Evolutionary conservation across 2,797 vertebrate genomes (phyloP).

Genomic region (Euphonia xanthogaster): DNA sequence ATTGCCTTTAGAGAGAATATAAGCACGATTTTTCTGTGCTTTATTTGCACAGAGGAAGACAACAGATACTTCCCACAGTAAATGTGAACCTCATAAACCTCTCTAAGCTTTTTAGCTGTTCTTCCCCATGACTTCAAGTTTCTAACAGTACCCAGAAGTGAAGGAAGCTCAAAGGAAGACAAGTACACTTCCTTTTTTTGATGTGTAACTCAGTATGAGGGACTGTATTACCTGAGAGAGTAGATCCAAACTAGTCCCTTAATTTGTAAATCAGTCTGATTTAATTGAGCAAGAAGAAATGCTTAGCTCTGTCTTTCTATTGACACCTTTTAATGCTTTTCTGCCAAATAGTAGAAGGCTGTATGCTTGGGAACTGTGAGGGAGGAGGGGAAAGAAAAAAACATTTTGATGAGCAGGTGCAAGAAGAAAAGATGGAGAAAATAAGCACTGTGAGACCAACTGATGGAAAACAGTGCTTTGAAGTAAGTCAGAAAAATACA

Average conservation of each 20-base stretch:
- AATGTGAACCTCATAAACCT: not conserved
- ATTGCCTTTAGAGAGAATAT: not conserved
- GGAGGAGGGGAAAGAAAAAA: not conserved
- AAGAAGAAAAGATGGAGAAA: slow-evolving; percentile 43
- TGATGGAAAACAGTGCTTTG: slow-evolving; percentile 24
- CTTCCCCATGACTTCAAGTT: not conserved
- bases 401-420: slow-evolving; percentile 23
- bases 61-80: not conserved
- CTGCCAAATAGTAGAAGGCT: not conserved
- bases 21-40: not conserved
- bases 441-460: not conserved
- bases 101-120: not conserved
- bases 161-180: not conserved
- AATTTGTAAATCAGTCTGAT: not conserved
- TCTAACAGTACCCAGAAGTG: not conserved
- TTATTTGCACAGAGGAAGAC: not conserved
- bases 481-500: slow-evolving; percentile 26
- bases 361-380: not conserved
- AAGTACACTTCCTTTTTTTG: not conserved
- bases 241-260: not conserved
- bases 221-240: not conserved
- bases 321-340: not conserved
- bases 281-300: not conserved
- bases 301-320: not conserved
- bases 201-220: not conserved